Percentiles rank a stretch among this genome's conserved stretches.
phyloP scores from a whole-genome alignment of 2,888 invertebrate genomes.

The Pteria penguin region DNA sequence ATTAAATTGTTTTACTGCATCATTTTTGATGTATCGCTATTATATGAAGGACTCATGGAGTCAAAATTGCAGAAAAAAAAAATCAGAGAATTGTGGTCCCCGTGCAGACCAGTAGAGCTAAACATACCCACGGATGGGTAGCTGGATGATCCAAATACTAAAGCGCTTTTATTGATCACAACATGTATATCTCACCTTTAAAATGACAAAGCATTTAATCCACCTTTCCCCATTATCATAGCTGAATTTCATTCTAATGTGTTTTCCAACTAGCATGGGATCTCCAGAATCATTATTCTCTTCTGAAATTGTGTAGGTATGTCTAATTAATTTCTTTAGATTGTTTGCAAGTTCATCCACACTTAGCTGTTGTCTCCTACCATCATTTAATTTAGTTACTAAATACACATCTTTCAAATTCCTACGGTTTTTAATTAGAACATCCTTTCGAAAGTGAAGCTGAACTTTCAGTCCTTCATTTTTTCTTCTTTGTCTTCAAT shows the following conservation, averaged over 20 bases:
- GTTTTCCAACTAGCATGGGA: neutral
- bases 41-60: too few relatives aligned
- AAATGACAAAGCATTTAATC: too few relatives aligned
- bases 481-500: conserved; percentile 29
- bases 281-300: neutral
- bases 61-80: too few relatives aligned
- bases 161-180: too few relatives aligned
- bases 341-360: neutral
- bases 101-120: too few relatives aligned
- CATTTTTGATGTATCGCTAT: too few relatives aligned
- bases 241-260: neutral
- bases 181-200: too few relatives aligned
- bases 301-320: neutral
- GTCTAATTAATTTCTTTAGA: neutral
- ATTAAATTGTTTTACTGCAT: too few relatives aligned
- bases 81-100: too few relatives aligned
- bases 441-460: conserved; percentile 16
- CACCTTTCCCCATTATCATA: neutral
- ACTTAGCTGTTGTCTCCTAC: neutral
- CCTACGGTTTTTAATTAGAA: neutral
- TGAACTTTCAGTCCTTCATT: conserved; percentile 39
- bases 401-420: neutral
- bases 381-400: neutral
- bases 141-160: too few relatives aligned
- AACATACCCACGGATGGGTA: too few relatives aligned